Base-by-base conservation (phyloP, 2,888 invertebrate genomes). In the Nysson spinosus region DNA sequence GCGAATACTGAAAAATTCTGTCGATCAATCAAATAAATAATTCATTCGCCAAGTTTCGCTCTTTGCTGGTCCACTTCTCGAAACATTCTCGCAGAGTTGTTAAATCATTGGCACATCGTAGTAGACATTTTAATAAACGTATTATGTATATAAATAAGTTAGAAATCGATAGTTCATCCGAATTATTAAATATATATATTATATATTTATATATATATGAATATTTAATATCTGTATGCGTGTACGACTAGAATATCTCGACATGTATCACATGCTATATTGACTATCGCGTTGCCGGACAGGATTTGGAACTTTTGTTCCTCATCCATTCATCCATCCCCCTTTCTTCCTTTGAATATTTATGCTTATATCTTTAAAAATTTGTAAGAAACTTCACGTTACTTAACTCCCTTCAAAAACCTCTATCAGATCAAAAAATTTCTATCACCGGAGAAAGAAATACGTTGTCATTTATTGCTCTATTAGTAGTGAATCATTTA, bases 261-360 rank as follows among this genome's bases (percentile, higher is more conserved):
- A 82, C 82, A 85, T 80, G 77, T 87, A 86, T 87, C 86, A 87
- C 86, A 87, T 86, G 79, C 86, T 86, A 86, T 87, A 87, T 87
- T 87, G 86, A 87, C 86, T 87, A 87, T 87, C 85, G 80, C 80
- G 79, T 85, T 82, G 55, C 80, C 75, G 61, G 84, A 83, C 83
- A 78, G 81, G 79, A 81, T 69, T 79, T 67, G 68, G 72, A 66
- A 76, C 56, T 66, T 77, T 70, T 7, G 11, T 57, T 64, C 64
- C 60, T 57, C 42, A 50, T 32, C 69, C 68, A 51, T 37, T 14
- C 68, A 47, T 47, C 6, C n/a, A n/a, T n/a, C n/a, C n/a, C n/a
- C n/a, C 43, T 63, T 49, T 55, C 63, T 68, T 30, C 50, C 68
- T 63, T 51, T 69, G 51, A 50, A 50, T 43, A 28, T 51, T 39